These are phyloP conservation scores for Parazoanthus darwini DNA, from an alignment of 92 coral and sea anemone genomes.

Conservation along the genomic window DNA sequence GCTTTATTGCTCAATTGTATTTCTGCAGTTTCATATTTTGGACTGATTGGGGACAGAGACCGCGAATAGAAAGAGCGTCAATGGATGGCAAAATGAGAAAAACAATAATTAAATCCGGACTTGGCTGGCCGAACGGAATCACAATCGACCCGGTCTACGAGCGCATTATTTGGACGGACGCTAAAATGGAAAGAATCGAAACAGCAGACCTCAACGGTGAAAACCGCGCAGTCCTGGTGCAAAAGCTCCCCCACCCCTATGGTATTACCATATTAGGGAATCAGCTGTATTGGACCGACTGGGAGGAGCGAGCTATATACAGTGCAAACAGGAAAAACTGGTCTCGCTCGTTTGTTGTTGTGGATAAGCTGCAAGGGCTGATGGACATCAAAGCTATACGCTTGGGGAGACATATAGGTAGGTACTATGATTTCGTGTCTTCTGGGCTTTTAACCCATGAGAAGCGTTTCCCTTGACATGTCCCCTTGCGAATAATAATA, in stretches of 20 bases:
- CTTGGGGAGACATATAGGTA: slow-evolving; percentile 15
- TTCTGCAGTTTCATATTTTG: slow-evolving; percentile 72
- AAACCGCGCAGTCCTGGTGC: slow-evolving; percentile 41
- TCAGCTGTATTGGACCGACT: slow-evolving; percentile 76
- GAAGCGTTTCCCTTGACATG: too few species aligned
- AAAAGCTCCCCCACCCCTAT: slow-evolving; percentile 47
- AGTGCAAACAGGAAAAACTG: slow-evolving; percentile 36
- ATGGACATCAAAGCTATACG: slow-evolving; percentile 43
- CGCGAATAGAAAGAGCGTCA: slow-evolving; percentile 72
- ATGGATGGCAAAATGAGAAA: slow-evolving; percentile 66
- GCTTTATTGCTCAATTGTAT: too few species aligned
- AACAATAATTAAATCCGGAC: slow-evolving; percentile 50
- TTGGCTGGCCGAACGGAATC: slow-evolving; percentile 63
- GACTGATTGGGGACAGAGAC: slow-evolving; percentile 67
- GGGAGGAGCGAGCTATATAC: slow-evolving; percentile 23
- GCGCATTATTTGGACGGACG: slow-evolving; percentile 74
- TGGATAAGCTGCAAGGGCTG: slow-evolving; percentile 31
- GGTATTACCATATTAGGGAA: slow-evolving; percentile 66
- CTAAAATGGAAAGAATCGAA: slow-evolving; percentile 47
- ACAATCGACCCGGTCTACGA: slow-evolving; percentile 59
- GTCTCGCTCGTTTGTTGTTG: slow-evolving; percentile 32
- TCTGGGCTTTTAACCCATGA: neutral
- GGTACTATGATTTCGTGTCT: neutral
- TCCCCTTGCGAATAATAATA: too few species aligned
- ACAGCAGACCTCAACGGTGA: slow-evolving; percentile 63